phyloP scores from a whole-genome alignment of 2,888 invertebrate species.

The Chaitophorus viminalis region DNA sequence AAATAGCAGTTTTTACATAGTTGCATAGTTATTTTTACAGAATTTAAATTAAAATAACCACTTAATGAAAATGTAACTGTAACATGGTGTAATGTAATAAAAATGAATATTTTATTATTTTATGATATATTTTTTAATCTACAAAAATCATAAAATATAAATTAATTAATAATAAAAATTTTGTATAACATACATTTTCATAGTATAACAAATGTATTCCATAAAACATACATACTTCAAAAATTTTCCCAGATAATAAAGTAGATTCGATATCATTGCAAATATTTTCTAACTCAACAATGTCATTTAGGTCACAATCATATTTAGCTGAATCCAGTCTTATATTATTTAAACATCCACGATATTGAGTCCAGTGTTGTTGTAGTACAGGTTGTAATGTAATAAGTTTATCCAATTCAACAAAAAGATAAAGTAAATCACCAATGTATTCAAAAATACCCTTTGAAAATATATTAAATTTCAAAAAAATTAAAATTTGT shows the following conservation, averaged over 20 bases:
- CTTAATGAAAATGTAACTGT: too few species aligned
- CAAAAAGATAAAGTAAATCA: constrained; percentile 69
- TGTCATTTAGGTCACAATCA: constrained; percentile 72
- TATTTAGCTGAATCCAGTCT: constrained; percentile 74
- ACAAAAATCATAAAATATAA: background rate
- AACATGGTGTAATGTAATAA: background rate
- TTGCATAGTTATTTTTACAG: too few species aligned
- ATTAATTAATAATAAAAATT: background rate
- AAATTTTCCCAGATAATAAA: constrained; percentile 73
- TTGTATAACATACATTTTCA: too few species aligned
- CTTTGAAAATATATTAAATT: constrained; percentile 65
- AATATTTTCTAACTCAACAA: constrained; percentile 77
- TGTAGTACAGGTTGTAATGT: constrained; percentile 71
- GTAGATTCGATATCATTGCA: constrained; percentile 76
- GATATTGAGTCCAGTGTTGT: constrained; percentile 82
- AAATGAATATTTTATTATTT: background rate
- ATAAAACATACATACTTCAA: constrained; percentile 70
- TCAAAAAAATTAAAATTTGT: background rate
- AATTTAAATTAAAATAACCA: background rate
- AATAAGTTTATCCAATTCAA: constrained; percentile 77
- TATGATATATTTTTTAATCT: too few species aligned
- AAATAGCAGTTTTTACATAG: too few species aligned
- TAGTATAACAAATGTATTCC: background rate
- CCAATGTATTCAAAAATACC: constrained; percentile 69
- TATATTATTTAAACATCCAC: constrained; percentile 78